Percentiles rank a stretch among this genome's conserved stretches.
These are phyloP conservation scores for Zapornia atra DNA, from an alignment of 2,113 vertebrate genomes.

Conservation along the genomic window DNA sequence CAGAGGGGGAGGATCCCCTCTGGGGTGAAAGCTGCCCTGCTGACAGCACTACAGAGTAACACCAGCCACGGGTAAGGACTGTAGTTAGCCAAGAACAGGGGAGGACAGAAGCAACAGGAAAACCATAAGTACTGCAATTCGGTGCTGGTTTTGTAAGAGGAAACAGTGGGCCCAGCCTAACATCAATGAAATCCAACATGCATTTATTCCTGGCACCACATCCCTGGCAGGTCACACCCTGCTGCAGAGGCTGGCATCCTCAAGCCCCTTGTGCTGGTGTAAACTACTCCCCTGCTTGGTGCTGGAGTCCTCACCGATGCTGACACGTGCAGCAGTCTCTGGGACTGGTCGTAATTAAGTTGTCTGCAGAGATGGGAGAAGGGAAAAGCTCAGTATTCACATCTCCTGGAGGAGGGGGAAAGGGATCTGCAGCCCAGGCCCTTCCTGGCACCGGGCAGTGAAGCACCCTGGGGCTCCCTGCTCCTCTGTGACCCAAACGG, in stretches of 20 bases:
- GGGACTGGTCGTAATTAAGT: neutral
- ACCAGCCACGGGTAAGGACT: too few species aligned
- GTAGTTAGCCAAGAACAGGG: neutral
- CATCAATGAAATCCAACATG: neutral
- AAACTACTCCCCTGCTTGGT: neutral
- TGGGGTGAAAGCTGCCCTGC: neutral
- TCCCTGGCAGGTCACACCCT: neutral
- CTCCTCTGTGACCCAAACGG: rapidly evolving
- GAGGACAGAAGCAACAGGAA: neutral
- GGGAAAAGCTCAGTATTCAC: too few species aligned
- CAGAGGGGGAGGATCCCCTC: too few species aligned
- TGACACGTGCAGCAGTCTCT: rapidly evolving
- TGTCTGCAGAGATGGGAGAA: neutral
- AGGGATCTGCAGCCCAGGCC: neutral
- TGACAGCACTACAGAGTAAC: neutral
- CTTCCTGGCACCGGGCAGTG: neutral
- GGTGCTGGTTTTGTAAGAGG: constrained; percentile 17
- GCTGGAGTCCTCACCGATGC: neutral
- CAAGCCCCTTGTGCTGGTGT: rapidly evolving
- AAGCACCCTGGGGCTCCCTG: neutral
- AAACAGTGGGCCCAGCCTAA: neutral
- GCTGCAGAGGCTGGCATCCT: neutral
- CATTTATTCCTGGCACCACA: neutral
- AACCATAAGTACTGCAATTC: neutral
- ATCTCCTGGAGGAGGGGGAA: neutral